These are phyloP conservation scores for Hybognathus amarus DNA, from an alignment of 2,797 vertebrate species.

Conservation along the genomic window DNA sequence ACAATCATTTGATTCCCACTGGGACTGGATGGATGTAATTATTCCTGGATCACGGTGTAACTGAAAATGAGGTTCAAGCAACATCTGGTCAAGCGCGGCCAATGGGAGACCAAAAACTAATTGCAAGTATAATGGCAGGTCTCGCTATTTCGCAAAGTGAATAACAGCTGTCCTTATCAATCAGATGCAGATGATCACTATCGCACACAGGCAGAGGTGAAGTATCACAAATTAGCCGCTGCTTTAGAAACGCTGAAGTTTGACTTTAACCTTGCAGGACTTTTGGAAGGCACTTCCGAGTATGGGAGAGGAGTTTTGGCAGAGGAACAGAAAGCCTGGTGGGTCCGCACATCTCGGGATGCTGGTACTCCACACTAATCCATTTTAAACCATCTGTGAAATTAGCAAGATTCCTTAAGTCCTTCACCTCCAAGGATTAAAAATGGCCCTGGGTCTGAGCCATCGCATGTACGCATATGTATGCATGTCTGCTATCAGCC, in stretches of 20 bases:
- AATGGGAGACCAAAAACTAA: slow-evolving; percentile 46
- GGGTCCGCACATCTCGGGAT: slow-evolving; percentile 82
- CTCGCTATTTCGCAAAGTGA: slow-evolving; percentile 35
- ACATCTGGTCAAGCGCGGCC: slow-evolving; percentile 46
- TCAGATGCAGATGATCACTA: slow-evolving; percentile 46
- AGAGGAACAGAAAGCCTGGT: slow-evolving; percentile 84
- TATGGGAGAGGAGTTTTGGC: slow-evolving; percentile 81
- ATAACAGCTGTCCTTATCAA: slow-evolving; percentile 54
- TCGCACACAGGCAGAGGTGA: slow-evolving; percentile 43
- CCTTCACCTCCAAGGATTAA: slow-evolving; percentile 88
- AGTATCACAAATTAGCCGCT: slow-evolving; percentile 63
- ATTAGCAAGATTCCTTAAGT: slow-evolving; percentile 87
- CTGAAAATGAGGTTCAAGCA: slow-evolving; percentile 31
- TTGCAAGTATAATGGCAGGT: slow-evolving; percentile 45
- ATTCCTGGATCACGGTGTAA: slow-evolving; percentile 21
- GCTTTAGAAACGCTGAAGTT: slow-evolving; percentile 79
- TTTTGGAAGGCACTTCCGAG: slow-evolving; percentile 85
- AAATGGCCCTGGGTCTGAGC: slow-evolving; percentile 76
- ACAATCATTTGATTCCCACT: slow-evolving; percentile 41
- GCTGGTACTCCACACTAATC: slow-evolving; percentile 85
- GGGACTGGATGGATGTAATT: slow-evolving; percentile 33
- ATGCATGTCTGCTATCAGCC: slow-evolving; percentile 68
- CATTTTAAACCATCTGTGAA: slow-evolving; percentile 91
- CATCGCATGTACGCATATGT: slow-evolving; percentile 69
- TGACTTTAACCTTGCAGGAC: slow-evolving; percentile 87